Evolutionary conservation across 2,888 invertebrate species (phyloP).

Genomic region (Eueremaeus valkanovi): DNA sequence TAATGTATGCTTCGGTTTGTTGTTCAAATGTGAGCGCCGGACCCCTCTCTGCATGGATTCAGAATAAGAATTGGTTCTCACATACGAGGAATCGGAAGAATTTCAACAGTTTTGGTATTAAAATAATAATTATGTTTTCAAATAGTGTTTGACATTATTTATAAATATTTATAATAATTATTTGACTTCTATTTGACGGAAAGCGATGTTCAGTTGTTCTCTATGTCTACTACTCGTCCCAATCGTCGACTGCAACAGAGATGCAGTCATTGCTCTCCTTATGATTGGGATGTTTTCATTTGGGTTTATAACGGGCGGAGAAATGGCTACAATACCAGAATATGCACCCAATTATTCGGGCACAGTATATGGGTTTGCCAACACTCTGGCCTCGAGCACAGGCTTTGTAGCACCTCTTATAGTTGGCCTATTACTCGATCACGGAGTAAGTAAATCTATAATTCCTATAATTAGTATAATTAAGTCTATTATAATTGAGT

Average conservation of each 20-base stretch:
- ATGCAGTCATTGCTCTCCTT: constrained; percentile 30
- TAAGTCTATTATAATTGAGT: no score
- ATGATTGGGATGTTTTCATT: constrained; percentile 8
- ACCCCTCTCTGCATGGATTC: background rate
- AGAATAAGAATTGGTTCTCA: background rate
- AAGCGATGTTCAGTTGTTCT: constrained; percentile 27
- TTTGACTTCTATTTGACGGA: background rate
- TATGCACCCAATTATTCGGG: constrained; percentile 40
- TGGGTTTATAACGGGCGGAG: constrained; percentile 34
- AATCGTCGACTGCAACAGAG: background rate
- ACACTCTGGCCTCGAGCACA: constrained; percentile 40
- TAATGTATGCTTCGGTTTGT: background rate
- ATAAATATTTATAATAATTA: background rate
- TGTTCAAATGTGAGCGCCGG: background rate
- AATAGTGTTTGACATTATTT: background rate
- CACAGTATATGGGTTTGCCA: constrained; percentile 42
- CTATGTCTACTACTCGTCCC: constrained; percentile 32
- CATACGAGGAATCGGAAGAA: constrained; percentile 1
- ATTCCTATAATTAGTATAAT: no score
- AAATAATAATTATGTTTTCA: background rate
- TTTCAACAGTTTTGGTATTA: background rate
- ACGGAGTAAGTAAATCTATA: background rate
- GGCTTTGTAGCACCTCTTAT: constrained; percentile 42
- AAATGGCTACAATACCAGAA: background rate
- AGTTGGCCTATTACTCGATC: constrained; percentile 40